Conservation (phyloP, 2,888 invertebrate genomes). For the Didymodactylos carnosus region DNA sequence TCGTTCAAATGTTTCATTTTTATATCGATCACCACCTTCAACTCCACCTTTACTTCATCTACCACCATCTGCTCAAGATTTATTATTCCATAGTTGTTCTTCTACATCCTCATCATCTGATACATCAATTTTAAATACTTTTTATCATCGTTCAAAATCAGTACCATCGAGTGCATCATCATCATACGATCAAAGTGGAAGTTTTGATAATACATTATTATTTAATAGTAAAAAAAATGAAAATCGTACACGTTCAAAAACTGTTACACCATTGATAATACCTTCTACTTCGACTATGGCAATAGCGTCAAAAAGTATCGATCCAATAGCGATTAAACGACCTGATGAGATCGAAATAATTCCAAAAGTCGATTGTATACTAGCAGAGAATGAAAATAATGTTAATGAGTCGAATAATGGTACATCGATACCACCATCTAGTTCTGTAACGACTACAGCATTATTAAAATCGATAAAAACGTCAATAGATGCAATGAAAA, state of each 20-base stretch:
- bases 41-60: not conserved
- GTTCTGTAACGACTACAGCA: not conserved
- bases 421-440: not conserved
- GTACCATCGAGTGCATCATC: not conserved
- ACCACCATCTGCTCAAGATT: not conserved
- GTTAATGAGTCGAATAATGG: too few species aligned
- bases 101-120: not conserved
- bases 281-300: too few species aligned
- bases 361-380: too few species aligned
- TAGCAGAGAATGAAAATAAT: too few species aligned
- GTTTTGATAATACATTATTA: too few species aligned
- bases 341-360: too few species aligned
- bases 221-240: not conserved
- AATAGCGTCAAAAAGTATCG: too few species aligned
- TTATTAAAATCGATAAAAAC: not conserved
- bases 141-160: not conserved
- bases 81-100: not conserved
- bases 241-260: not conserved
- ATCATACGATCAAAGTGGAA: not conserved
- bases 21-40: not conserved
- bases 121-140: not conserved
- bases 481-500: not conserved
- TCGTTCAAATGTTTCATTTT: not conserved
- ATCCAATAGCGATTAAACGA: too few species aligned
- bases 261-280: not conserved